Base-by-base conservation (phyloP, 2,888 invertebrate genomes). In the Chrysolina americana region DNA sequence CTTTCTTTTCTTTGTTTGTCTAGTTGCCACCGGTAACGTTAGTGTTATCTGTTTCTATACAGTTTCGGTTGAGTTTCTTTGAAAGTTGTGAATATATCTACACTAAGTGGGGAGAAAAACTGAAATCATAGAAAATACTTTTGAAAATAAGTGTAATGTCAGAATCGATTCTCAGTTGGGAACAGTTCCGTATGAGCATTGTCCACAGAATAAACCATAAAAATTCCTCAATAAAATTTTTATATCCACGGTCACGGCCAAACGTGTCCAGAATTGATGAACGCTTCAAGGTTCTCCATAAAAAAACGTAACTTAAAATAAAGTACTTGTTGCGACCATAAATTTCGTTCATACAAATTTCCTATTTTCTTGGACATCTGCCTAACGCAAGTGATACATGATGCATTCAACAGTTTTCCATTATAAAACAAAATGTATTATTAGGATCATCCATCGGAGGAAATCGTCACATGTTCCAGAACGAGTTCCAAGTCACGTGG, bases 401-500 rank as follows among this genome's bases (percentile, higher is more conserved):
- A 66, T 41, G 62, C 66, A 71, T 66, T 73, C 50, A 65, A 63
- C 41, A 68, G 56, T 69, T 73, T 47, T 28, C 63, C 19, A 50
- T 56, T 68, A 63, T 69, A 48, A 73, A 69, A 65, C 56, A 53
- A 50, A 23, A 68, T 65, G 48, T 65, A 65, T 65, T 65, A 65
- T 23, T 65, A 65, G 65, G 50, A 65, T 28, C 65, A 65, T 65
- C 47, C 17, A 23, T 65, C 65, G 50, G 17, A 28, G 48, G 44
- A 47, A 56, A 72, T 65, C 69, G 70, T 82, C 83, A 83, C 83
- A 77, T 83, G 83, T 77, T 74, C 56, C 59, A 73, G 73, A 82
- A 76, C 83, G 82, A 69, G 72, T 64, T 73, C 56, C 64, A 75
- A 78, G 76, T 81, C 83, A 82, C 82, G 81, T 80, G 80, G 81